Percentiles rank a stretch among this genome's conserved stretches.
phyloP scores from a whole-genome alignment of 2,797 vertebrate genomes.

The Threskiornis aethiopicus region DNA sequence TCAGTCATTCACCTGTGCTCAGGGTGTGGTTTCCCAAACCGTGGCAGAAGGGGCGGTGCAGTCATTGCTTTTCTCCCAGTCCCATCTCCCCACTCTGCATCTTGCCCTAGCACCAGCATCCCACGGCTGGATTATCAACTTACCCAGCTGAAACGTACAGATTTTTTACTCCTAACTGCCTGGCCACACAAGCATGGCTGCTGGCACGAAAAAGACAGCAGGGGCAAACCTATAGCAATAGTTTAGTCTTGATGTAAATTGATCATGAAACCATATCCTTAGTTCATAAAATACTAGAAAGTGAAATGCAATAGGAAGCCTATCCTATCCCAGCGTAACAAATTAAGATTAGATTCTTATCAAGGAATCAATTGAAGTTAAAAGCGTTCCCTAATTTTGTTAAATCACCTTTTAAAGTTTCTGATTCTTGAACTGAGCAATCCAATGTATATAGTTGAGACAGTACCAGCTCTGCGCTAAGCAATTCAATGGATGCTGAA shows the following conservation, averaged over 20 bases:
- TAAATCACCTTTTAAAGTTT: neutral
- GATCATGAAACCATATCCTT: neutral
- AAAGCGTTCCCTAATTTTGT: neutral
- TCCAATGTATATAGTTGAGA: neutral
- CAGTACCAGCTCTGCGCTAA: neutral
- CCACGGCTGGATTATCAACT: neutral
- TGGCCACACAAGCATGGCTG: rapidly evolving
- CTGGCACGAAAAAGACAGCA: neutral
- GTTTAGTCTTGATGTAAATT: neutral
- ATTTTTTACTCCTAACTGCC: neutral
- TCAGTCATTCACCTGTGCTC: neutral
- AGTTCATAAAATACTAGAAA: neutral
- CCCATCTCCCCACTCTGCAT: neutral
- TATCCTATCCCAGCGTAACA: neutral
- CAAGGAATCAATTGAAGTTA: neutral
- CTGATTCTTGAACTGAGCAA: neutral
- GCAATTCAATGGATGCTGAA: neutral
- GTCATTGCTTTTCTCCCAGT: neutral
- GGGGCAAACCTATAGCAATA: neutral
- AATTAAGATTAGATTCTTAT: neutral
- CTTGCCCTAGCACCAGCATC: neutral
- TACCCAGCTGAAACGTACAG: neutral
- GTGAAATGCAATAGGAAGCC: neutral
- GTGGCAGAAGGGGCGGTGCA: neutral
- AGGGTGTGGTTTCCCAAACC: neutral